Evolutionary conservation across 2,888 invertebrate genomes (phyloP).

Genomic region (Brachyopa scutellaris): DNA sequence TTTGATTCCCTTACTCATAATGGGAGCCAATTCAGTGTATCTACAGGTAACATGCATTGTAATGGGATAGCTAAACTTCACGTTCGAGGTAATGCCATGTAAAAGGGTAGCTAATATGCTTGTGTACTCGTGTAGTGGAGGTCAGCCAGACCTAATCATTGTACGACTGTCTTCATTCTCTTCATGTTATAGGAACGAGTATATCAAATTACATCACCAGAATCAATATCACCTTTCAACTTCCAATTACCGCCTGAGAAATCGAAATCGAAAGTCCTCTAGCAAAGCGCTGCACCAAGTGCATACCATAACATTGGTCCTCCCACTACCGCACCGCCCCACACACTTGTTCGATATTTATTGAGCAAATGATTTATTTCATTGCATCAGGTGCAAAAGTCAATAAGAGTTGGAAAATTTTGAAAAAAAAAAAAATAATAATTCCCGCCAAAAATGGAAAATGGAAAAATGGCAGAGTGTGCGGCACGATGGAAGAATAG

Average conservation of each 20-base stretch:
- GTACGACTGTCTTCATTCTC: conserved; percentile 15
- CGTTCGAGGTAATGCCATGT: conserved; percentile 31
- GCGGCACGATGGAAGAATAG: neutral
- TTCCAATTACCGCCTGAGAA: conserved; percentile 60
- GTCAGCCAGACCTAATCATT: conserved; percentile 46
- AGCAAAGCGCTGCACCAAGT: neutral
- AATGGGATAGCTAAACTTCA: conserved; percentile 54
- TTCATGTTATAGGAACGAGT: neutral
- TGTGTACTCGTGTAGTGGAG: conserved; percentile 24
- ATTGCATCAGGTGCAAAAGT: conserved; percentile 72
- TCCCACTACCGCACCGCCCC: conserved; percentile 19
- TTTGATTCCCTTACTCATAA: conserved; percentile 6
- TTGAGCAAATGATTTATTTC: conserved; percentile 69
- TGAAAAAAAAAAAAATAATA: too few species aligned
- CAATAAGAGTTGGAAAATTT: conserved; percentile 64
- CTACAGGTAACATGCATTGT: conserved; percentile 28
- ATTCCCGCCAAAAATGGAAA: conserved; percentile 72
- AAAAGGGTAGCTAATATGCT: conserved; percentile 42
- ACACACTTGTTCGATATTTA: conserved; percentile 46
- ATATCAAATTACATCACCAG: conserved; percentile 60
- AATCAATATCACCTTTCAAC: conserved; percentile 70
- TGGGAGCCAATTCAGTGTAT: neutral
- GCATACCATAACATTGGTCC: neutral
- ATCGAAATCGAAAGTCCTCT: conserved; percentile 62
- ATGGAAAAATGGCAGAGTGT: conserved; percentile 50